phyloP scores from a whole-genome alignment of 2,888 invertebrate genomes.

The Drosophila flavopinicola region DNA sequence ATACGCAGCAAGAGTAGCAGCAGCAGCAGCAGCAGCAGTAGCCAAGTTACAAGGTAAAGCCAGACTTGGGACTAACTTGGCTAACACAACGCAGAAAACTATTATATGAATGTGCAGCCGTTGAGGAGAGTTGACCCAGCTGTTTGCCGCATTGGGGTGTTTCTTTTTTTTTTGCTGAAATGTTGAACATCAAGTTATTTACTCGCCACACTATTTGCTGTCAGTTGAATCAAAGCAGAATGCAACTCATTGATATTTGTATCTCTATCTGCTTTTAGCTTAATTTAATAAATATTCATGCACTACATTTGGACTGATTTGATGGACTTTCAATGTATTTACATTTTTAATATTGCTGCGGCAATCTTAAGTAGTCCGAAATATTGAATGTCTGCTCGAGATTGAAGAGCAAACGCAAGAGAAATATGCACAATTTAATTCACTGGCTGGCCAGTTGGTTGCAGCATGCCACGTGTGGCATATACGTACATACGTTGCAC shows the following conservation, averaged over 20 bases:
- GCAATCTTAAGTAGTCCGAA: conserved; percentile 4
- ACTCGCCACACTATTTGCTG: conserved; percentile 48
- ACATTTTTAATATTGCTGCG: conserved; percentile 6
- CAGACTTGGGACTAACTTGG: conserved; percentile 38
- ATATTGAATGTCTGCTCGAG: conserved; percentile 3
- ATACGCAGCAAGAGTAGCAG: conserved; percentile 14
- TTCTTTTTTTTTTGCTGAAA: too few species aligned
- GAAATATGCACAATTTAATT: conserved; percentile 62
- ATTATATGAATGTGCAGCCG: conserved; percentile 48
- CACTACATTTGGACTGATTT: too few species aligned
- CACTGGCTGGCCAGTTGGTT: conserved; percentile 49
- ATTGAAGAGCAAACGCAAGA: conserved; percentile 31
- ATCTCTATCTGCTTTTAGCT: conserved; percentile 28
- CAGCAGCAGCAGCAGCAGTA: conserved; percentile 39
- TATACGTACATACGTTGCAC: conserved; percentile 12
- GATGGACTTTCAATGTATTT: conserved; percentile 11
- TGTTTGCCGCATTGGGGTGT: conserved; percentile 33
- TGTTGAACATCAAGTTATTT: conserved; percentile 70
- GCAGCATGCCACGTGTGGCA: conserved; percentile 37
- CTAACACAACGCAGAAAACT: conserved; percentile 48
- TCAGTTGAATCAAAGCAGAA: conserved; percentile 59
- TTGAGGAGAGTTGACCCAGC: conserved; percentile 3
- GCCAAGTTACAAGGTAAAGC: conserved; percentile 58
- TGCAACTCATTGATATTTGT: conserved; percentile 41
- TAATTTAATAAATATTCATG: conserved; percentile 27